Base-by-base conservation (phyloP, 2,888 invertebrate genomes). In the Eupithecia vulgata region DNA sequence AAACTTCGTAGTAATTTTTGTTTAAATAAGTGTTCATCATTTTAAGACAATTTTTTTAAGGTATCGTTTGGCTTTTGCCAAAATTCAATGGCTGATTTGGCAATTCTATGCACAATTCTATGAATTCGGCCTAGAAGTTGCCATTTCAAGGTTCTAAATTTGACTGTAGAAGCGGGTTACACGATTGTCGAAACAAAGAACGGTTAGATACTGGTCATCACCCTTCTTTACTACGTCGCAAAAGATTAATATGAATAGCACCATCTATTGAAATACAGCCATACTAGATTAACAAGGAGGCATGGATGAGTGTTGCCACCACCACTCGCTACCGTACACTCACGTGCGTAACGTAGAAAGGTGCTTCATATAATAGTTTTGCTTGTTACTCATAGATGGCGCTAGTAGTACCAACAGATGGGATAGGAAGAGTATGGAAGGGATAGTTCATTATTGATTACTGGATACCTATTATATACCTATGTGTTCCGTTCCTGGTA, bases 331-430 rank as follows among this genome's bases (percentile, higher is more conserved):
- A 17, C 34, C 61, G 61, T 17, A 1, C 34, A 34, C 10, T 34
- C 34, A 30, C 61, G 61, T 61, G 34, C 61, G 61, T 61, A 34
- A 34, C 7, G 17, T 61, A 34, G 61, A 34, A 34, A 17, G 17
- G 34, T 61, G 34, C 6, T 61, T n/a, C 8, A n/a, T 21, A 21
- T 48, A 52, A 10, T 71, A 45, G 30, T 75, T 65, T 25, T 21
- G 2, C 5, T 37, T 0, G 34, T 5, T 17, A 59, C 21, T n/a
- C 59, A 75, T 61, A 75, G 75, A 75, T 75, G 72, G 72, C 75
- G 35, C 61, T 70, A 70, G 72, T 65, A 64, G 59, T 62, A 48
- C 34, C 34, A 17, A 34, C 59, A 40, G 37, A 64, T 45, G 8
- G 17, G 5, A n/a, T 15, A 45, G 45, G 17, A 45, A 7, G 17